Percentiles rank a stretch among this genome's conserved stretches.
Evolutionary conservation across 35 echinoderm and acorn worm genomes (phyloP).

Genomic region (Diadema setosum): DNA sequence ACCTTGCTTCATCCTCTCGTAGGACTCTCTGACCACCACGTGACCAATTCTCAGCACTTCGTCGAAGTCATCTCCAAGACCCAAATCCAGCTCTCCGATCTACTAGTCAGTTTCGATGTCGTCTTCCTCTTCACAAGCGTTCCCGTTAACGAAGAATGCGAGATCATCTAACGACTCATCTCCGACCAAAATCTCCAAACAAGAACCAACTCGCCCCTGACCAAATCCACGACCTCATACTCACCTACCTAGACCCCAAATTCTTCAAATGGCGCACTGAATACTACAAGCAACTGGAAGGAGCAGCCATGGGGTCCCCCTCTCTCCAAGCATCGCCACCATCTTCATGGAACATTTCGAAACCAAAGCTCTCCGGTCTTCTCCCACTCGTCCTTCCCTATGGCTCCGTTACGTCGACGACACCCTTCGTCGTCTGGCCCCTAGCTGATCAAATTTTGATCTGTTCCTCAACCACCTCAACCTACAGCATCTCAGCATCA

Average conservation of each 20-base stretch:
- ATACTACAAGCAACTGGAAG: not conserved
- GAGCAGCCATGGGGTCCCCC: not conserved
- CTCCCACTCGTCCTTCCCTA: not conserved
- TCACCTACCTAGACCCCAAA: not conserved
- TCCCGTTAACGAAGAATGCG: no score
- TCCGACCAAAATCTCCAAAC: not conserved
- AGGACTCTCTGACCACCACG: conserved; percentile 2
- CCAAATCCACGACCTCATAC: not conserved
- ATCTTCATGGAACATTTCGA: no score
- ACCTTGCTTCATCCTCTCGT: conserved; percentile 22
- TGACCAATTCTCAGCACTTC: not conserved
- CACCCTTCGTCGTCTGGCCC: not conserved
- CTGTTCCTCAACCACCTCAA: not conserved
- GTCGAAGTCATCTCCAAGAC: no score
- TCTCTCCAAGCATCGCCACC: not conserved
- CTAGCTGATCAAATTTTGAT: not conserved
- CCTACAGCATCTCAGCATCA: no score
- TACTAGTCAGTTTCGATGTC: not conserved
- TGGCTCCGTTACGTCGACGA: no score
- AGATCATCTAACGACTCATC: not conserved
- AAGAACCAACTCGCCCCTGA: no score
- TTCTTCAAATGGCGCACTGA: not conserved
- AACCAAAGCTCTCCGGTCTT: not conserved
- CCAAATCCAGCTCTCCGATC: no score
- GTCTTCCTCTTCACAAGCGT: no score